phyloP scores from a whole-genome alignment of 1,140 invertebrate genomes.

The Euborellia annulipes region DNA sequence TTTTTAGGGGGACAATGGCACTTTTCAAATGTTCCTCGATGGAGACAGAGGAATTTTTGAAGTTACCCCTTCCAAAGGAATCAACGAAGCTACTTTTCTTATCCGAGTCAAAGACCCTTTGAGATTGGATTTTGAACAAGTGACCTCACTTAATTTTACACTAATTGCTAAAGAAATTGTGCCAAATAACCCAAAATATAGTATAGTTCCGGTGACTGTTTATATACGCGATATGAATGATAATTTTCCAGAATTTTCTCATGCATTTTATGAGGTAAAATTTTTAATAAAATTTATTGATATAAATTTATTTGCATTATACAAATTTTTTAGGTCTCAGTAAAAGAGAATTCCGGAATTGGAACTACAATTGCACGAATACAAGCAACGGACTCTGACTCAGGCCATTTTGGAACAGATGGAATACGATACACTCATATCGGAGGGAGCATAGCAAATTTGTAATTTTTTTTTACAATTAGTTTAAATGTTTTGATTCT shows the following conservation, averaged over 20 bases:
- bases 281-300: background rate
- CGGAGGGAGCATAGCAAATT: conserved; percentile 60
- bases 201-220: conserved; percentile 67
- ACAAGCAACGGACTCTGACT: conserved; percentile 68
- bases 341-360: conserved; percentile 66
- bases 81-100: conserved; percentile 84
- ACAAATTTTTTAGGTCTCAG: conserved; percentile 31
- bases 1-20: conserved; percentile 75
- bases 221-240: conserved; percentile 84
- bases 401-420: conserved; percentile 65
- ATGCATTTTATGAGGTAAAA: conserved; percentile 49
- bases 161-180: conserved; percentile 72
- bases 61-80: conserved; percentile 69
- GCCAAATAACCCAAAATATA: conserved; percentile 51
- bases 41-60: conserved; percentile 74
- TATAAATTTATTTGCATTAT: background rate
- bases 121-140: conserved; percentile 72
- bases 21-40: conserved; percentile 67
- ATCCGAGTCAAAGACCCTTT: conserved; percentile 74
- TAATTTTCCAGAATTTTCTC: conserved; percentile 78
- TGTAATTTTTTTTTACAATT: conserved; percentile 43
- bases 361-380: conserved; percentile 72
- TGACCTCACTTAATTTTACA: conserved; percentile 63
- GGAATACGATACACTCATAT: conserved; percentile 78
- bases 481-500: background rate